Conservation (phyloP, 2,113 vertebrate species). For the Buteo buteo region DNA sequence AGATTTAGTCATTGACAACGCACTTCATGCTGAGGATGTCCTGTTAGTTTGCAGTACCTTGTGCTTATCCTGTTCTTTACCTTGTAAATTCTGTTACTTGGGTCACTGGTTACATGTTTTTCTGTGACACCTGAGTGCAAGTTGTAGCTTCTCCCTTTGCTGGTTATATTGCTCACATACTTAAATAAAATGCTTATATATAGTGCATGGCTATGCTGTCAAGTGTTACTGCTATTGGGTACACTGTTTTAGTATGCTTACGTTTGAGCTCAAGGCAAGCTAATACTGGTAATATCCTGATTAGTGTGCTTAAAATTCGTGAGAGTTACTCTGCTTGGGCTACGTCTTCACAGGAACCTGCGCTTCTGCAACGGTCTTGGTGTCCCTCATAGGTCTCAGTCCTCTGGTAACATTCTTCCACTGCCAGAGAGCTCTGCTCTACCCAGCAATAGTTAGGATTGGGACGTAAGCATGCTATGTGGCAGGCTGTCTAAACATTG, state of each 20-base stretch:
- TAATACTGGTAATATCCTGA: not conserved
- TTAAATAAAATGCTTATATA: not conserved
- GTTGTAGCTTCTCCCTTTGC: not conserved
- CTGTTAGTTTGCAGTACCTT: not conserved
- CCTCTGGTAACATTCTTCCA: not conserved
- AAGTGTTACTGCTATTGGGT: not conserved
- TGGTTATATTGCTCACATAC: not conserved
- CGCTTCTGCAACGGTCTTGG: not conserved
- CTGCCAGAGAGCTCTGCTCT: not conserved
- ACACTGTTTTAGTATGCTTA: accelerated
- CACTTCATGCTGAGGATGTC: not conserved
- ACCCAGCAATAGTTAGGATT: accelerated
- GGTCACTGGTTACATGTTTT: not conserved
- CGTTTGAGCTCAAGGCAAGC: not conserved
- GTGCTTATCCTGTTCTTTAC: not conserved
- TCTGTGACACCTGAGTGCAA: not conserved
- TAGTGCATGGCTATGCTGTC: not conserved
- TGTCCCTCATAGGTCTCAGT: not conserved
- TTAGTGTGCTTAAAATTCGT: not conserved
- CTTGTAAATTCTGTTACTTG: not conserved
- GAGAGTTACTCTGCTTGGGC: not conserved
- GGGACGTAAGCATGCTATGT: not conserved
- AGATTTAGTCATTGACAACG: not conserved
- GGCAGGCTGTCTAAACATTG: not conserved
- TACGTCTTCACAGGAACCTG: not conserved